These are phyloP conservation scores for Saguinus midas DNA, from an alignment of 2,113 vertebrate genomes.

Conservation along the genomic window DNA sequence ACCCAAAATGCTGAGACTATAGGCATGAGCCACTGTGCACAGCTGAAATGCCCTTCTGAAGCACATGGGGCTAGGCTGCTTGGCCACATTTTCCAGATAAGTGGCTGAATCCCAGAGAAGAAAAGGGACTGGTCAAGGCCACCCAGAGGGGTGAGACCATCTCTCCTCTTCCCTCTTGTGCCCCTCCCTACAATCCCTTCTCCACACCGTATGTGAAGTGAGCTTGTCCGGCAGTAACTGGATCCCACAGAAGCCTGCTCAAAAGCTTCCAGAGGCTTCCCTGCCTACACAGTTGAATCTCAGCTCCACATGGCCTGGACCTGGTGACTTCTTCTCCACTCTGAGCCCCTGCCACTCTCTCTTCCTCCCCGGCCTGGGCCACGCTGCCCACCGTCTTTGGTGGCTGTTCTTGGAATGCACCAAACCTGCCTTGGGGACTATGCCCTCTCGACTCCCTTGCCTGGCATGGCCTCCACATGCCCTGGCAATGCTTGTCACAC, in stretches of 20 bases:
- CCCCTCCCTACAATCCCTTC: background rate
- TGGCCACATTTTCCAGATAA: background rate
- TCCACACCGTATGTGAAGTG: background rate
- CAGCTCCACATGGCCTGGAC: background rate
- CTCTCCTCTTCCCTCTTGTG: accelerated
- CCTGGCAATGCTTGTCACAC: accelerated
- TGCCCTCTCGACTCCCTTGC: background rate
- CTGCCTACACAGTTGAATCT: accelerated
- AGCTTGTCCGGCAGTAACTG: background rate
- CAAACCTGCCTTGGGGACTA: accelerated
- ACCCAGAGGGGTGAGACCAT: accelerated
- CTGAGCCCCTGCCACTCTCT: accelerated
- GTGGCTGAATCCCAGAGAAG: background rate
- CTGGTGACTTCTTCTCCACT: no score
- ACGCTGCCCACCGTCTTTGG: accelerated
- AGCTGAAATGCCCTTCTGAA: background rate
- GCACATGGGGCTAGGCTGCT: accelerated
- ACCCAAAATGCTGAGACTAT: no score
- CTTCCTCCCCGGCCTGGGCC: accelerated
- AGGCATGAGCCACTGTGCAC: no score
- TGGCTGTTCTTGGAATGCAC: background rate
- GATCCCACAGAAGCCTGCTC: background rate
- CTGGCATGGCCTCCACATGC: no score
- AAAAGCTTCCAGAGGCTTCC: background rate
- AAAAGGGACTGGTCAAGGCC: background rate